Evolutionary conservation across 2,797 vertebrate species (phyloP).

Genomic region (Lepidocolaptes lacrymiger): DNA sequence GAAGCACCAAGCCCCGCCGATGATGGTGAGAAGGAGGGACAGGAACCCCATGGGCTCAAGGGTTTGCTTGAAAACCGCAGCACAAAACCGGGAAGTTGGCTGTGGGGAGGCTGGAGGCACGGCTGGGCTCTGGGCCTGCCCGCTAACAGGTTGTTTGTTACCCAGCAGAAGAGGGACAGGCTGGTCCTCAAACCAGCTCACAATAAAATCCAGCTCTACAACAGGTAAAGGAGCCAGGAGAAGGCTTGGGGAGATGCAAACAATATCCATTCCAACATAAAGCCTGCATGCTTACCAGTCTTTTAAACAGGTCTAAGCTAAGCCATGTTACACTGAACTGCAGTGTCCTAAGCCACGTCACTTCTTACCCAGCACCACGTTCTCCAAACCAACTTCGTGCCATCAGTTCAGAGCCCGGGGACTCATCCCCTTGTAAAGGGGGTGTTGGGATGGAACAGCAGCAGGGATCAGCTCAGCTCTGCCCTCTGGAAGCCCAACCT

Average conservation of each 20-base stretch:
- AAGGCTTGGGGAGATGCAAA: background rate
- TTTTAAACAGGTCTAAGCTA: background rate
- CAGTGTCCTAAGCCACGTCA: background rate
- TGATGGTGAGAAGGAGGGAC: background rate
- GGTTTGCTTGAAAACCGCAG: background rate
- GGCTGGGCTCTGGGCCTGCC: background rate
- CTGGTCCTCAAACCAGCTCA: background rate
- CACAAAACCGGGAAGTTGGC: background rate
- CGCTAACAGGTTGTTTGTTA: background rate
- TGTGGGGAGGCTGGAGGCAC: background rate
- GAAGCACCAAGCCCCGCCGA: background rate
- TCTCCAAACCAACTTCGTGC: background rate
- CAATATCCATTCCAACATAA: background rate
- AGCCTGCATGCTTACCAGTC: background rate
- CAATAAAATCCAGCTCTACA: background rate
- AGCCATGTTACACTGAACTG: background rate
- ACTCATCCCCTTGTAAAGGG: background rate
- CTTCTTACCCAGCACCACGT: background rate
- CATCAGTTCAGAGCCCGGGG: background rate
- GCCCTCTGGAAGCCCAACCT: background rate
- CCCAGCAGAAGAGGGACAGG: background rate
- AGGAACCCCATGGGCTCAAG: background rate
- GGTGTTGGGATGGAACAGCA: accelerated
- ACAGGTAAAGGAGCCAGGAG: background rate
- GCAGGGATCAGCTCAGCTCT: background rate